Conservation (phyloP, 2,113 vertebrate species). For the Camelus dromedarius region DNA sequence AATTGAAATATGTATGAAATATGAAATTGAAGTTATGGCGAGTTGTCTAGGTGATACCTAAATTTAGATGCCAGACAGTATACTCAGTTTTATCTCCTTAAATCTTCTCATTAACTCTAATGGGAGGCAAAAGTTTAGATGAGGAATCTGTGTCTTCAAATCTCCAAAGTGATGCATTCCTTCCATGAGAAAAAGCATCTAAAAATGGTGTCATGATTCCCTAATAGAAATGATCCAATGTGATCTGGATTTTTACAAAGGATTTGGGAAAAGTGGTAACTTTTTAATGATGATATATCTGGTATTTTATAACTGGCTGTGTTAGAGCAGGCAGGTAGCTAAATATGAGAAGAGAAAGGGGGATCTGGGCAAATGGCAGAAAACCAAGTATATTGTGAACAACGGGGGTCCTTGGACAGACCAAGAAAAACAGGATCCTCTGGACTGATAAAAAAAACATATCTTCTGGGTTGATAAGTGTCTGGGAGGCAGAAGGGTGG, state of each 20-base stretch:
- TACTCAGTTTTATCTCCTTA: not conserved
- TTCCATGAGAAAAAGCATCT: not conserved
- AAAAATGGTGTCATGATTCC: not conserved
- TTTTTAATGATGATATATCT: not conserved
- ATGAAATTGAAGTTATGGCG: not conserved
- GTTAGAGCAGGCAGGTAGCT: no score
- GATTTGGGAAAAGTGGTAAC: not conserved
- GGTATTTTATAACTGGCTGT: not conserved
- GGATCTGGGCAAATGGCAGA: no score
- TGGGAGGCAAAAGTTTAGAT: not conserved
- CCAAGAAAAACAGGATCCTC: no score
- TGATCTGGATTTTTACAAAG: not conserved
- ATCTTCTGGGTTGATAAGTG: no score
- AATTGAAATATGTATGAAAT: not conserved
- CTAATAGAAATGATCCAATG: not conserved
- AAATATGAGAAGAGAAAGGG: no score
- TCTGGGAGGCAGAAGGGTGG: no score
- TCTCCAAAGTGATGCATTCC: not conserved
- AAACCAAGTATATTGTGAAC: no score
- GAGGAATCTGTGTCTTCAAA: not conserved
- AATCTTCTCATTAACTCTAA: not conserved
- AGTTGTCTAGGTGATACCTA: not conserved
- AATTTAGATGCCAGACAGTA: not conserved
- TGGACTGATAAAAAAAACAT: no score
- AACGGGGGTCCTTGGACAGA: no score